These are phyloP conservation scores for Thalassophryne amazonica DNA, from an alignment of 2,797 vertebrate genomes.

Conservation along the genomic window DNA sequence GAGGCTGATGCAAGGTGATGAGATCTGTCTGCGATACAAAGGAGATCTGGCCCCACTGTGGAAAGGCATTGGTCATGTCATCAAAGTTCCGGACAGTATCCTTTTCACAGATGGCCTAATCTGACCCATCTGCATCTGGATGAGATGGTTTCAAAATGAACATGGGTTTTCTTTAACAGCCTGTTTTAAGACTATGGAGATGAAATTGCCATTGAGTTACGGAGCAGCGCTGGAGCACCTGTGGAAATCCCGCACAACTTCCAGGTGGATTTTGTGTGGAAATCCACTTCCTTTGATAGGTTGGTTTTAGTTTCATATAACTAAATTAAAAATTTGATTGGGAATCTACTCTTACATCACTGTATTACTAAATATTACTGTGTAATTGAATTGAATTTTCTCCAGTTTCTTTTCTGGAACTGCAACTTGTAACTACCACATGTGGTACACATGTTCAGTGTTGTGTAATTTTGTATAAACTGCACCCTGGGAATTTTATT, in stretches of 20 bases:
- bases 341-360: not conserved
- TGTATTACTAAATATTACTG: not conserved
- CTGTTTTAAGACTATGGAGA: conserved; percentile 90
- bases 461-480: too few species aligned
- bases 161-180: conserved; percentile 40
- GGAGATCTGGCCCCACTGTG: conserved; percentile 93
- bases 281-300: conserved; percentile 98
- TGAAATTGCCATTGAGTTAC: conserved; percentile 96
- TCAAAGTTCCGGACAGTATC: conserved; percentile 99
- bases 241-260: conserved; percentile 98
- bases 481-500: too few species aligned
- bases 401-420: too few species aligned
- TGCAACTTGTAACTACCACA: too few species aligned
- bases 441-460: too few species aligned
- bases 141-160: not conserved
- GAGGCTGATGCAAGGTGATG: conserved; percentile 98
- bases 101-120: conserved; percentile 50
- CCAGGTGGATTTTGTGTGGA: conserved; percentile 99
- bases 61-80: conserved; percentile 98
- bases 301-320: conserved; percentile 39
- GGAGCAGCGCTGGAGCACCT: conserved; percentile 94
- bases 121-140: not conserved
- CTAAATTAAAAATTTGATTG: not conserved
- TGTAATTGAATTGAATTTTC: not conserved
- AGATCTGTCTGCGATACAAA: conserved; percentile 97